Evolutionary conservation across 2,113 vertebrate species (phyloP).

Genomic region (Barnardius zonarius): DNA sequence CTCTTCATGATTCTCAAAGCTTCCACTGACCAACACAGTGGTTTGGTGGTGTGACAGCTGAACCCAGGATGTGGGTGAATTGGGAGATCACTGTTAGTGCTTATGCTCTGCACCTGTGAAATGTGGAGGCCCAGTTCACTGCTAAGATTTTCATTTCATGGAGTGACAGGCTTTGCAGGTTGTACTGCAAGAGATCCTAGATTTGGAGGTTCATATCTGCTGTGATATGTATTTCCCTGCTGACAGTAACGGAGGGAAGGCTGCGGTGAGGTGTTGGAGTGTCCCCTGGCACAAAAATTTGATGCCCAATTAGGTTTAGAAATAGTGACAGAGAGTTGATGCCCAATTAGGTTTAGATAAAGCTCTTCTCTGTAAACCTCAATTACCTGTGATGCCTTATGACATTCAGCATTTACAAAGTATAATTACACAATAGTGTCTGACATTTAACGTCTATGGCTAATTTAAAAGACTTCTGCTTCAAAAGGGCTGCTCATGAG

Average conservation of each 20-base stretch:
- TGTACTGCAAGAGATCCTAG: background rate
- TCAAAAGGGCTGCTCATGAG: conserved; percentile 82
- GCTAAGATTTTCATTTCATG: background rate
- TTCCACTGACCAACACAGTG: background rate
- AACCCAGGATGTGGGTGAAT: background rate
- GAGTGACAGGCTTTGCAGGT: background rate
- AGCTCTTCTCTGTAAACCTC: conserved; percentile 85
- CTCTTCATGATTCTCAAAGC: background rate
- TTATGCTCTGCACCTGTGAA: accelerated
- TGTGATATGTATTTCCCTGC: background rate
- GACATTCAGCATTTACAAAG: conserved; percentile 86
- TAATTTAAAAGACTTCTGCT: conserved; percentile 86
- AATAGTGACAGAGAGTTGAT: conserved; percentile 85
- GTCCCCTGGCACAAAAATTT: conserved; percentile 77
- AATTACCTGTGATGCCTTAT: conserved; percentile 88
- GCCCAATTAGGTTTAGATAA: conserved; percentile 87
- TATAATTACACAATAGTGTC: conserved; percentile 87
- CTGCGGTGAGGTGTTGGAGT: conserved; percentile 55
- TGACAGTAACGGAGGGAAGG: conserved; percentile 11
- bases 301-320: conserved; percentile 84
- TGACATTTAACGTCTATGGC: conserved; percentile 86
- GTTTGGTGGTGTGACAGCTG: background rate
- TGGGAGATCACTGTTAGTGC: background rate
- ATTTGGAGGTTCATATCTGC: conserved; percentile 27
- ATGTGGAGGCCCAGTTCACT: background rate